These are phyloP conservation scores for Sinella curviseta DNA, from an alignment of 1,140 invertebrate genomes.

Conservation along the genomic window DNA sequence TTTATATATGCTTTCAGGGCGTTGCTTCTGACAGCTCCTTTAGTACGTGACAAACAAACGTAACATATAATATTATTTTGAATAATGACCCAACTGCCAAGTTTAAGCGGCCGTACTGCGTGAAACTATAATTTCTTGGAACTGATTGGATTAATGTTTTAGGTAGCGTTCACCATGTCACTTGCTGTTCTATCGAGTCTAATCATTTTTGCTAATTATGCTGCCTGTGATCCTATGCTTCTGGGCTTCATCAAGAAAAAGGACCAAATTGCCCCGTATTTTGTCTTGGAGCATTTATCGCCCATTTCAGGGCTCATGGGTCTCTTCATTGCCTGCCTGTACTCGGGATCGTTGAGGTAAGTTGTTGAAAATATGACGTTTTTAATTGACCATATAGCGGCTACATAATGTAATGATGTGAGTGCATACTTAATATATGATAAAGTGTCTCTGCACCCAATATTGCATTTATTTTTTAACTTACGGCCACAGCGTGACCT, in stretches of 20 bases:
- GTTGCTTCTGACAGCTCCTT: slow-evolving; percentile 39
- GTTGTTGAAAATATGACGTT: not conserved
- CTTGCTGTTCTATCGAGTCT: slow-evolving; percentile 51
- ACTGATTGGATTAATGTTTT: too few relatives aligned
- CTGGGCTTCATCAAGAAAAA: slow-evolving; percentile 41
- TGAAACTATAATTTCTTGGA: too few relatives aligned
- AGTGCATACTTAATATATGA: not conserved
- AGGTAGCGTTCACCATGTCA: slow-evolving; percentile 55
- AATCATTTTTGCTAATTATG: slow-evolving; percentile 54
- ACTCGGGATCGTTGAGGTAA: slow-evolving; percentile 49
- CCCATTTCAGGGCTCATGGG: slow-evolving; percentile 50
- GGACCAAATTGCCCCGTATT: slow-evolving; percentile 48
- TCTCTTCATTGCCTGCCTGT: slow-evolving; percentile 51
- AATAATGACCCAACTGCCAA: too few relatives aligned
- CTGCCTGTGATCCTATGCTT: slow-evolving; percentile 53
- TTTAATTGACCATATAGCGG: not conserved
- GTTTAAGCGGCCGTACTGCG: too few relatives aligned
- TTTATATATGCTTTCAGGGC: slow-evolving; percentile 40
- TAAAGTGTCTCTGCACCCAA: not conserved
- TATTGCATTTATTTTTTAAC: not conserved
- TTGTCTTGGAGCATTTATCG: slow-evolving; percentile 44
- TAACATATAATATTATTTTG: too few relatives aligned
- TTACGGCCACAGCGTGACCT: too few relatives aligned
- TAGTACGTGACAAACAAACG: slow-evolving; percentile 25
- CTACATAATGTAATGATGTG: not conserved